Conservation (phyloP, 2,888 invertebrate species). For the Drosophila mimetica region DNA sequence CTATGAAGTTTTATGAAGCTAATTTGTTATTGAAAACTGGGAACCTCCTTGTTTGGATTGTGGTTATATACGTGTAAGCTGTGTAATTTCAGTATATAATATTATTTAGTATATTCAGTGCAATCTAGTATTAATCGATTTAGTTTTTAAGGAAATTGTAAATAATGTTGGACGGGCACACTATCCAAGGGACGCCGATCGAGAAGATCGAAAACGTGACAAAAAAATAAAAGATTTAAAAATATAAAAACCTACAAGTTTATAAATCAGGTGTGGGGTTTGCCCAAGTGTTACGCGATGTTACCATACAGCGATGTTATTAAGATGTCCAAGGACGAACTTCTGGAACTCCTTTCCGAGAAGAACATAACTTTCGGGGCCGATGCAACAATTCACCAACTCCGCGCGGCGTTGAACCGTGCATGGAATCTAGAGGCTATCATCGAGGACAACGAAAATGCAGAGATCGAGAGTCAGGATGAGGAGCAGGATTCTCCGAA, state of each 20-base stretch:
- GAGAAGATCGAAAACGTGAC: neutral
- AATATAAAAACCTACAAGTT: neutral
- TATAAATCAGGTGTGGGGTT: conserved; percentile 1
- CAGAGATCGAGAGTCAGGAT: too few species aligned
- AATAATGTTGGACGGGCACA: neutral
- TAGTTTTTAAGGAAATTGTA: neutral
- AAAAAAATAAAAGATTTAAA: neutral
- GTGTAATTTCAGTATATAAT: neutral
- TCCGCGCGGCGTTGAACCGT: neutral
- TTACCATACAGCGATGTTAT: neutral
- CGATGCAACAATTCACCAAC: neutral
- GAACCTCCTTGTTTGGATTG: too few species aligned
- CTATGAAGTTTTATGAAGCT: too few species aligned
- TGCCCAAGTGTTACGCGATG: neutral
- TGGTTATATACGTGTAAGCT: too few species aligned
- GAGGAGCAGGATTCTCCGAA: too few species aligned
- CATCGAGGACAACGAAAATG: too few species aligned
- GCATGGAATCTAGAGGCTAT: too few species aligned
- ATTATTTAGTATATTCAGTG: neutral
- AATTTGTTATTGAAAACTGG: too few species aligned
- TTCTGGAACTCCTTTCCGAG: neutral
- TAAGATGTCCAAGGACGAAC: neutral
- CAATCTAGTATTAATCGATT: conserved; percentile 1
- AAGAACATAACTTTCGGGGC: neutral
- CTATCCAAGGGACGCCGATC: neutral